Conservation (phyloP, 2,888 invertebrate species). For the Drosophila subquinaria region DNA sequence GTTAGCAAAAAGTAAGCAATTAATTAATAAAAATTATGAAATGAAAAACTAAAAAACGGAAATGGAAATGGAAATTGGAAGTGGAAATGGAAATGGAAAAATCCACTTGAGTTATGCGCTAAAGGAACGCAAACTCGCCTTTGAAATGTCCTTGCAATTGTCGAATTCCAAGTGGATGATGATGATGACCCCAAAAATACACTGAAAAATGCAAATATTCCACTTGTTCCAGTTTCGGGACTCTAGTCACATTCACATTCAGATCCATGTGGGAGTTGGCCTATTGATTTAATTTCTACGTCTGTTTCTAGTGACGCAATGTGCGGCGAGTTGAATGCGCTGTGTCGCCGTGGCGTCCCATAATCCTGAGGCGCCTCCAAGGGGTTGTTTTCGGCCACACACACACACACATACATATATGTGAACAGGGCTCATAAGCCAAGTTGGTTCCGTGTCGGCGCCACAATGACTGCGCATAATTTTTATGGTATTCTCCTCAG, state of each 20-base stretch:
- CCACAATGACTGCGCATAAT: conserved; percentile 78
- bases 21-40: conserved; percentile 74
- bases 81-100: conserved; percentile 10
- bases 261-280: conserved; percentile 72
- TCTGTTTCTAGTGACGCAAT: conserved; percentile 69
- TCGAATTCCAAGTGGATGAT: conserved; percentile 11
- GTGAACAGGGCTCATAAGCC: conserved; percentile 6
- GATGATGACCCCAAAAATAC: conserved; percentile 59
- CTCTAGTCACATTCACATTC: not conserved
- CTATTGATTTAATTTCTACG: conserved; percentile 77
- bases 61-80: conserved; percentile 13
- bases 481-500: conserved; percentile 60
- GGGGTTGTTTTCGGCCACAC: conserved; percentile 70
- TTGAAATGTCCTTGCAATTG: conserved; percentile 74
- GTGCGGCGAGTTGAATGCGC: conserved; percentile 70
- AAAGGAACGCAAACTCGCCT: conserved; percentile 54
- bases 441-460: conserved; percentile 56
- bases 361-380: conserved; percentile 69
- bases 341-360: conserved; percentile 44
- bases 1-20: conserved; percentile 55
- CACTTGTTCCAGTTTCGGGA: conserved; percentile 57
- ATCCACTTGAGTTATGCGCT: conserved; percentile 54
- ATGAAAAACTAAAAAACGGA: conserved; percentile 24
- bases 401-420: conserved; percentile 1
- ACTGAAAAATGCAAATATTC: conserved; percentile 63